A percentile compares a stretch with the other conserved stretches of the same genome.
These are phyloP conservation scores for Drosophila anomelani DNA, from an alignment of 2,888 invertebrate species.

Conservation along the genomic window DNA sequence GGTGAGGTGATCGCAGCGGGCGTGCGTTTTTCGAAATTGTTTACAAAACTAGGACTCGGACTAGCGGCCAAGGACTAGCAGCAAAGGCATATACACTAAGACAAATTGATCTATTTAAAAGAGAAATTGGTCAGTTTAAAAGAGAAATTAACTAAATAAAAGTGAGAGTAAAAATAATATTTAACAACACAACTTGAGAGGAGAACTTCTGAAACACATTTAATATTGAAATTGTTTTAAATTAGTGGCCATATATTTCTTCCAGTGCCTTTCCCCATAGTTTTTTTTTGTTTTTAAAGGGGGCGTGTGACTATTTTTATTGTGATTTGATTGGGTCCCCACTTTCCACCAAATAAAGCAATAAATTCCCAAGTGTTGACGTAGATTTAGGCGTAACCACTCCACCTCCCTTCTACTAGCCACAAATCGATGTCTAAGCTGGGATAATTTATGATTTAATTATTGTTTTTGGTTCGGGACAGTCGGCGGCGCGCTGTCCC, in stretches of 20 bases:
- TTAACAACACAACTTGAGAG: too few relatives aligned
- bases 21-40: slow-evolving; percentile 35
- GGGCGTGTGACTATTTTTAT: slow-evolving; percentile 75
- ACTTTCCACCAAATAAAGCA: slow-evolving; percentile 68
- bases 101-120: background rate
- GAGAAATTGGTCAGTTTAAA: background rate
- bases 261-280: background rate
- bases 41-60: slow-evolving; percentile 35
- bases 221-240: background rate
- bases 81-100: slow-evolving; percentile 1
- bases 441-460: slow-evolving; percentile 71
- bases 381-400: slow-evolving; percentile 49
- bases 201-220: too few relatives aligned
- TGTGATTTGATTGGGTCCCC: slow-evolving; percentile 57
- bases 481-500: slow-evolving; percentile 30
- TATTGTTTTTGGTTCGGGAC: slow-evolving; percentile 59
- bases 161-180: too few relatives aligned
- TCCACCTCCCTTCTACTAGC: background rate
- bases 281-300: slow-evolving; percentile 8
- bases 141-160: background rate
- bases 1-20: slow-evolving; percentile 54
- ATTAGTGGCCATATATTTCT: slow-evolving; percentile 1
- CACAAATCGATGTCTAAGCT: slow-evolving; percentile 15
- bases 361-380: slow-evolving; percentile 65
- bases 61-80: slow-evolving; percentile 8